Conservation (phyloP, 2,113 vertebrate genomes). For the Zootoca vivipara region DNA sequence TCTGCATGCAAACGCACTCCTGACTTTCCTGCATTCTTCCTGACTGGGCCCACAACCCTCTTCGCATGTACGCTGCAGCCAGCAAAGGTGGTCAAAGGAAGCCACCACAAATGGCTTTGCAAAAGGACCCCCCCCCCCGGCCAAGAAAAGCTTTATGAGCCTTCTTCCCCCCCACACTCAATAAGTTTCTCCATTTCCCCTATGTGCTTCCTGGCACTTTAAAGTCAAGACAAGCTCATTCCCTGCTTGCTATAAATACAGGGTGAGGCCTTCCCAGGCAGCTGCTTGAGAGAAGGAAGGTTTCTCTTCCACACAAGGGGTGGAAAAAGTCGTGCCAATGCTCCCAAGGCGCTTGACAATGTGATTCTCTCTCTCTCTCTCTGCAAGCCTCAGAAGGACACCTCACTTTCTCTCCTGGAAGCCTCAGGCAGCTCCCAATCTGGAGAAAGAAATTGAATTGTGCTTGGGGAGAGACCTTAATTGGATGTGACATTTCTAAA, state of each 20-base stretch:
- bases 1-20: fast-evolving
- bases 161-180: fast-evolving
- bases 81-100: constrained; percentile 32
- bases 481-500: constrained; percentile 29
- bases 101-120: background rate
- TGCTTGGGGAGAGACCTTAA: constrained; percentile 40
- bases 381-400: constrained; percentile 42
- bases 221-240: constrained; percentile 27
- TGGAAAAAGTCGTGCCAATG: constrained; percentile 63
- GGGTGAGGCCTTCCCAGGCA: constrained; percentile 35
- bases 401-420: constrained; percentile 29
- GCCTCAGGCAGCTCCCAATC: constrained; percentile 34
- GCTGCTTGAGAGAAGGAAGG: background rate
- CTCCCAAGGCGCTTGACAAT: constrained; percentile 53
- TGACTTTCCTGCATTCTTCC: background rate
- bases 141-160: too few relatives aligned
- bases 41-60: background rate
- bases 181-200: background rate
- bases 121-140: fast-evolving
- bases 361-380: constrained; percentile 49
- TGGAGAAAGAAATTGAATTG: constrained; percentile 25
- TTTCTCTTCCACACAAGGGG: constrained; percentile 53
- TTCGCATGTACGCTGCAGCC: constrained; percentile 5
- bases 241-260: constrained; percentile 40
- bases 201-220: background rate